Percentiles rank a stretch among this genome's conserved stretches.
These are phyloP conservation scores for Microtus pennsylvanicus DNA, from an alignment of 2,113 vertebrate species.

Conservation along the genomic window DNA sequence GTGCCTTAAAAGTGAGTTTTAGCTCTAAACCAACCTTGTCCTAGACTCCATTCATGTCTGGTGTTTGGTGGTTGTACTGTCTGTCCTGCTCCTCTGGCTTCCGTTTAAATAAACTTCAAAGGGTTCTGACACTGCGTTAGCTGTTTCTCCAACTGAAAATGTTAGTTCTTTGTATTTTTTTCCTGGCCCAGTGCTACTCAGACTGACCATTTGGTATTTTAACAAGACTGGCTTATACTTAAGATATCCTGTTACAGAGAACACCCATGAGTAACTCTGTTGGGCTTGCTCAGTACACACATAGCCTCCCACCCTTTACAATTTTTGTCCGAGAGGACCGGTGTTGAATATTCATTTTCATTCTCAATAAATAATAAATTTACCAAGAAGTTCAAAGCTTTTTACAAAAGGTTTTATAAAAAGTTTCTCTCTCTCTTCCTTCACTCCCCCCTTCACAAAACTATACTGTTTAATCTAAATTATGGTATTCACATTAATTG, in stretches of 20 bases:
- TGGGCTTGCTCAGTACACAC: not conserved
- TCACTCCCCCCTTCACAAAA: not conserved
- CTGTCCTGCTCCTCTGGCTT: not conserved
- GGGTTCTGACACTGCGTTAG: not conserved
- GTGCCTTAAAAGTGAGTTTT: not conserved
- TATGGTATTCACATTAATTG: not conserved
- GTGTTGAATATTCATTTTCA: not conserved
- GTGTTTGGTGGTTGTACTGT: not conserved
- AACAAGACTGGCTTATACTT: not conserved
- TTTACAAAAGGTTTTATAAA: not conserved
- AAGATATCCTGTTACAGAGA: not conserved
- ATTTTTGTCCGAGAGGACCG: not conserved
- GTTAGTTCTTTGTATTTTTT: not conserved
- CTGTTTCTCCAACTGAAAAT: not conserved
- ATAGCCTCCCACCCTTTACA: not conserved
- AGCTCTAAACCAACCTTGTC: not conserved
- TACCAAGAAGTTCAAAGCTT: not conserved
- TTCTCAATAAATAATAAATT: not conserved
- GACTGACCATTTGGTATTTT: not conserved
- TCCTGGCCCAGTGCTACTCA: not conserved
- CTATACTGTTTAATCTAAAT: not conserved
- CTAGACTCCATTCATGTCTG: not conserved
- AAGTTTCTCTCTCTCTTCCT: not conserved
- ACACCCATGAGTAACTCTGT: not conserved
- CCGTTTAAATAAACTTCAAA: not conserved